Percentiles rank a stretch among this genome's conserved stretches.
Conservation (phyloP, 2,113 vertebrate species). For the Craseonycteris thonglongyai region DNA sequence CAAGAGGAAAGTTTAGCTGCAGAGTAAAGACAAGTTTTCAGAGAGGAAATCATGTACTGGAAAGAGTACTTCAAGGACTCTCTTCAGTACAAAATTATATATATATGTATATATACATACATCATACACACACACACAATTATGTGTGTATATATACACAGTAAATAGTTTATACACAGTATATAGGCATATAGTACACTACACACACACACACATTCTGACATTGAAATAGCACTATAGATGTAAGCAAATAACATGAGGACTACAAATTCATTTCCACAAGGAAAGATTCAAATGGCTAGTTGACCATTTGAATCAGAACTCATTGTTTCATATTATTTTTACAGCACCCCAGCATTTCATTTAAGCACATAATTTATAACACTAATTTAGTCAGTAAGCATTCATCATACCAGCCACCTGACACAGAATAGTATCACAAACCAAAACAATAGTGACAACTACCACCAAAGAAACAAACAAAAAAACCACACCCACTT, state of each 20-base stretch:
- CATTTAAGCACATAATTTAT: not conserved
- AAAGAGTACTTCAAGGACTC: not conserved
- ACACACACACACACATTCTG: not conserved
- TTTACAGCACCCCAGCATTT: not conserved
- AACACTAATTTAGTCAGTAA: not conserved
- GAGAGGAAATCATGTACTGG: not conserved
- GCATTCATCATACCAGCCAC: not conserved
- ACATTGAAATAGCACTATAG: not conserved
- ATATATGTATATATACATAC: not conserved
- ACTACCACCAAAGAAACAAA: not conserved
- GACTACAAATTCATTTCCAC: not conserved
- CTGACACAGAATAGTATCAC: not conserved
- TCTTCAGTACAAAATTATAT: not conserved
- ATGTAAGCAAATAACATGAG: not conserved
- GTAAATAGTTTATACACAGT: not conserved
- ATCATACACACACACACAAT: no score
- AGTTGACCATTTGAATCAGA: not conserved
- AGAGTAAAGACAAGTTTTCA: not conserved
- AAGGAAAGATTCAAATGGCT: not conserved
- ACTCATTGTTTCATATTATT: not conserved
- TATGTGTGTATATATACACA: not conserved
- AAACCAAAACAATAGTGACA: not conserved
- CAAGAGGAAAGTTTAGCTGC: not conserved
- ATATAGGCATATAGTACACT: not conserved
- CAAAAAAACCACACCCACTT: not conserved